phyloP scores from a whole-genome alignment of 1,140 invertebrate species.

The Caenorhabditis remanei region DNA sequence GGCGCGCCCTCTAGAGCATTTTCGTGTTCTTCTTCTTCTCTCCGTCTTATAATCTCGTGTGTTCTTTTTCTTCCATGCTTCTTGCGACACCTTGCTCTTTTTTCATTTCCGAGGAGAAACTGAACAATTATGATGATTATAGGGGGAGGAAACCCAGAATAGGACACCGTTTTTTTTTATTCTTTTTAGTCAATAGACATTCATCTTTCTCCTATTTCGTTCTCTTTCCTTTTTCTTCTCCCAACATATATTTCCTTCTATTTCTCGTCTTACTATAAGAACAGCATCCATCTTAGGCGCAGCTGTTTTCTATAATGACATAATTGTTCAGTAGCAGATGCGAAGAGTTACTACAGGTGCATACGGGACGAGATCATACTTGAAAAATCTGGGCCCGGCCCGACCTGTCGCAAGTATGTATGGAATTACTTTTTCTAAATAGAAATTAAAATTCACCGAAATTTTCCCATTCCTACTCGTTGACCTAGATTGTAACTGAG shows the following conservation, averaged over 20 bases:
- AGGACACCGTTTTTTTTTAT: background rate
- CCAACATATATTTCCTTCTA: background rate
- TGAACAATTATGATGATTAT: constrained; percentile 16
- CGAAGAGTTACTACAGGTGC: background rate
- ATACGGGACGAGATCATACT: background rate
- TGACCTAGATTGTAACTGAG: too few species aligned
- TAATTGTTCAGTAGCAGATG: background rate
- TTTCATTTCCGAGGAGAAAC: background rate
- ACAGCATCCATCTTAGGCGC: background rate
- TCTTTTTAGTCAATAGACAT: constrained; percentile 2
- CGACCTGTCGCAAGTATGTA: too few species aligned
- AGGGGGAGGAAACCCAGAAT: background rate
- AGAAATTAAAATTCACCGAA: too few species aligned
- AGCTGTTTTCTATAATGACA: background rate
- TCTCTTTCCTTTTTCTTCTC: background rate
- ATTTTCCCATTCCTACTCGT: too few species aligned
- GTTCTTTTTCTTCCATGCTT: background rate
- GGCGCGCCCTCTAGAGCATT: background rate
- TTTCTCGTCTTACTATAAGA: background rate
- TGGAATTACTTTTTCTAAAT: too few species aligned
- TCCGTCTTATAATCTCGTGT: constrained; percentile 52
- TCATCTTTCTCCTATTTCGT: background rate
- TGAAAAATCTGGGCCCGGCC: too few species aligned
- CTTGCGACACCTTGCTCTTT: background rate
- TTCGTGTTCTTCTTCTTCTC: background rate